Conservation (phyloP, 2,113 vertebrate species). For the Pseudonaja textilis region DNA sequence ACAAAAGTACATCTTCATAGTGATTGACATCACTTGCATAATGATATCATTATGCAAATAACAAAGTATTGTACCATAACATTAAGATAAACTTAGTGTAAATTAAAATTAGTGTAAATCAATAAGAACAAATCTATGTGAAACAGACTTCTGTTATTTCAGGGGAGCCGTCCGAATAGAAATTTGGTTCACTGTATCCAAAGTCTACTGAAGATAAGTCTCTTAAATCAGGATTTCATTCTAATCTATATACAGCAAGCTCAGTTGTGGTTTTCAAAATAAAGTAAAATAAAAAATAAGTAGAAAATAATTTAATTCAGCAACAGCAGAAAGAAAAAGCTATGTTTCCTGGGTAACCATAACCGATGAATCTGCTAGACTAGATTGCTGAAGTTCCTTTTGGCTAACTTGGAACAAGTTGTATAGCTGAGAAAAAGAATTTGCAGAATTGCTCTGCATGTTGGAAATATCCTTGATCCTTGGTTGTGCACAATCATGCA, state of each 20-base stretch:
- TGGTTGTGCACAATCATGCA: constrained; percentile 80
- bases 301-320: neutral
- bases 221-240: neutral
- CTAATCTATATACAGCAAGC: neutral
- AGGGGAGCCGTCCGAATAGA: neutral
- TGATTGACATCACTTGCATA: neutral
- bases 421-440: constrained; percentile 75
- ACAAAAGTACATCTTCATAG: neutral
- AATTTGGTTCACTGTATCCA: neutral
- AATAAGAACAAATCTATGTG: neutral
- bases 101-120: neutral
- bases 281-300: constrained; percentile 19
- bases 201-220: neutral
- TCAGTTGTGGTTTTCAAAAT: constrained; percentile 16
- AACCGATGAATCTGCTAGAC: neutral
- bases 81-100: neutral
- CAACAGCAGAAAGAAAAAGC: neutral
- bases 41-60: neutral
- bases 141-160: neutral
- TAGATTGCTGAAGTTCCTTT: constrained; percentile 52
- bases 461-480: neutral
- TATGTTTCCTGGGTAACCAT: fast-evolving
- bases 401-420: constrained; percentile 76
- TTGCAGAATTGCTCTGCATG: constrained; percentile 40
- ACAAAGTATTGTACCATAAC: neutral